Conservation (phyloP, 2,888 invertebrate genomes). For the Callimorpha dominula region DNA sequence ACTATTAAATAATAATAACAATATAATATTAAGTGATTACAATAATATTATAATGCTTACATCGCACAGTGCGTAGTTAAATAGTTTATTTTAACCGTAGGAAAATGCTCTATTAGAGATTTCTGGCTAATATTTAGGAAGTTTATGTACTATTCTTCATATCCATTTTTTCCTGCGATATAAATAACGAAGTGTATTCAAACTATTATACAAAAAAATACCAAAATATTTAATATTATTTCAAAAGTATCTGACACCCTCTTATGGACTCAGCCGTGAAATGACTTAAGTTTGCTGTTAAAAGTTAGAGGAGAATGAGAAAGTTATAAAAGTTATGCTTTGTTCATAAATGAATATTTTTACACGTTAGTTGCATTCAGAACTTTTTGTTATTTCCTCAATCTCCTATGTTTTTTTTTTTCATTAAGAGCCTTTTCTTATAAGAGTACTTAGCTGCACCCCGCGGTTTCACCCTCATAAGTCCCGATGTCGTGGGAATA, state of each 20-base stretch:
- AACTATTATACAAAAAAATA: background rate
- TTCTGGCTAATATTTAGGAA: too few relatives aligned
- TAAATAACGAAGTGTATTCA: background rate
- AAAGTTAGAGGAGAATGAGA: conserved; percentile 5
- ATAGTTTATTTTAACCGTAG: too few relatives aligned
- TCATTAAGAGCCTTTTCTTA: background rate
- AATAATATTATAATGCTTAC: too few relatives aligned
- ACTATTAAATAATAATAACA: too few relatives aligned
- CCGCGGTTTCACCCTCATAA: too few relatives aligned
- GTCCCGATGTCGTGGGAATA: too few relatives aligned
- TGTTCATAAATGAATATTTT: background rate
- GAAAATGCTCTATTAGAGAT: too few relatives aligned
- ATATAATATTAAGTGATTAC: too few relatives aligned
- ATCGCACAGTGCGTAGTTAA: too few relatives aligned
- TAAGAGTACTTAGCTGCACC: too few relatives aligned
- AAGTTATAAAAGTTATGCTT: background rate
- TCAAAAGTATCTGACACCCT: background rate
- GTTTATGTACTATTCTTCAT: too few relatives aligned
- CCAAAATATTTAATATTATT: background rate
- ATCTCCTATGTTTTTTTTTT: background rate
- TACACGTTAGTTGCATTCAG: background rate
- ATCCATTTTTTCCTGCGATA: background rate
- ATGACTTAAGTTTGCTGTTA: background rate
- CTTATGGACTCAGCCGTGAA: background rate
- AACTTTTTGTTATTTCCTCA: background rate